Conservation (phyloP, 1,140 invertebrate genomes). For the Drosophila sp. region DNA sequence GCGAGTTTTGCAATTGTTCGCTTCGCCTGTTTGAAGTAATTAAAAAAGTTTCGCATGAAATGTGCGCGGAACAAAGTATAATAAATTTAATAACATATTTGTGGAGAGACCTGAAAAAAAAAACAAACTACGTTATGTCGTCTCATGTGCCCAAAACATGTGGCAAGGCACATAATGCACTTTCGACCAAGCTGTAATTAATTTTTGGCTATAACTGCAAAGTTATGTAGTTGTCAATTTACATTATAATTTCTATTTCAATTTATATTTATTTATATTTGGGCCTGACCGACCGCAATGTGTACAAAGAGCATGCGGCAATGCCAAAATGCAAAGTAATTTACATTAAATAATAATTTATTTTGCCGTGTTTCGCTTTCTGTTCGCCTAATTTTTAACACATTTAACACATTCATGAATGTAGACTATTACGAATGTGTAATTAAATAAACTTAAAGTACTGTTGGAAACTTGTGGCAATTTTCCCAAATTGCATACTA, state of each 20-base stretch:
- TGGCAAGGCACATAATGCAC: constrained; percentile 3
- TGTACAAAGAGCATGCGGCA: no score
- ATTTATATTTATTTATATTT: no score
- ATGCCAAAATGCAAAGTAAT: not conserved
- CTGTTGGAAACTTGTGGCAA: not conserved
- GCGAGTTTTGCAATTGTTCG: constrained; percentile 2
- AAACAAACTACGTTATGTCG: constrained; percentile 13
- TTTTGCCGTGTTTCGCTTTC: not conserved
- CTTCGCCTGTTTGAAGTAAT: constrained; percentile 43
- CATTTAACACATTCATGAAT: not conserved
- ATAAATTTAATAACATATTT: constrained; percentile 22
- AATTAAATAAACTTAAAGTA: no score
- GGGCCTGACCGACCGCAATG: constrained; percentile 1
- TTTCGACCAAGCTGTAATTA: constrained; percentile 35
- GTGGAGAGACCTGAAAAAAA: not conserved
- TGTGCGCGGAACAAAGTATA: not conserved
- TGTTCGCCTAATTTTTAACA: not conserved
- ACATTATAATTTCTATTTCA: constrained; percentile 11
- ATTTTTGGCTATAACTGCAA: constrained; percentile 10
- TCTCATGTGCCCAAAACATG: not conserved
- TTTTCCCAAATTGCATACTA: not conserved
- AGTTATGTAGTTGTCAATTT: constrained; percentile 9
- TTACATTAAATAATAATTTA: not conserved
- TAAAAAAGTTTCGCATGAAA: constrained; percentile 43
- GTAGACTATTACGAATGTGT: no score